These are phyloP conservation scores for Edolisoma coerulescens DNA, from an alignment of 2,113 vertebrate species.

Conservation along the genomic window DNA sequence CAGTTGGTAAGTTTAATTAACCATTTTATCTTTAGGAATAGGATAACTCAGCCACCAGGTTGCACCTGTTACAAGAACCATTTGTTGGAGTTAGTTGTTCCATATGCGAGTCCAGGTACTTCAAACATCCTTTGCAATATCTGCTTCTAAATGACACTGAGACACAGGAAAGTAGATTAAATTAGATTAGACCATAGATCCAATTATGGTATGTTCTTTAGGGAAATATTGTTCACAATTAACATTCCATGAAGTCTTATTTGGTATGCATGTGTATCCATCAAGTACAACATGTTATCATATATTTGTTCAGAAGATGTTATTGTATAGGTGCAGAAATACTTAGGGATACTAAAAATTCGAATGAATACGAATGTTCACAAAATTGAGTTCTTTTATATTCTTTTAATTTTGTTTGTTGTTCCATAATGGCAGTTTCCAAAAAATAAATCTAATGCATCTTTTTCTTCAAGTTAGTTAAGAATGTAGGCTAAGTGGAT, in stretches of 20 bases:
- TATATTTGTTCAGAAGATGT: neutral
- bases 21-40: neutral
- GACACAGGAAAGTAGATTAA: neutral
- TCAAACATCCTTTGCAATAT: neutral
- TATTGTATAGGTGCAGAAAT: neutral
- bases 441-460: neutral
- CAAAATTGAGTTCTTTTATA: neutral
- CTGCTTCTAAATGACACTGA: neutral
- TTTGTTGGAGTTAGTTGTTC: neutral
- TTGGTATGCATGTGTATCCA: neutral
- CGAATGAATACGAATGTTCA: neutral
- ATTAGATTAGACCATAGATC: neutral
- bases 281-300: neutral
- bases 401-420: neutral
- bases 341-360: neutral
- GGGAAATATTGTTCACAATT: neutral
- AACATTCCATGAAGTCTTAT: neutral
- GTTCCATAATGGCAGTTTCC: neutral
- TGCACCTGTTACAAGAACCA: neutral
- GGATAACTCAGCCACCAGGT: neutral
- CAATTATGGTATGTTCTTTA: neutral
- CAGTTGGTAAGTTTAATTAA: conserved; percentile 82
- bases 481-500: neutral
- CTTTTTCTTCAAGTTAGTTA: neutral
- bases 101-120: neutral